Percentiles rank a stretch among this genome's conserved stretches.
phyloP scores from a whole-genome alignment of 2,888 invertebrate species.

The Amblyjoppa proteus region DNA sequence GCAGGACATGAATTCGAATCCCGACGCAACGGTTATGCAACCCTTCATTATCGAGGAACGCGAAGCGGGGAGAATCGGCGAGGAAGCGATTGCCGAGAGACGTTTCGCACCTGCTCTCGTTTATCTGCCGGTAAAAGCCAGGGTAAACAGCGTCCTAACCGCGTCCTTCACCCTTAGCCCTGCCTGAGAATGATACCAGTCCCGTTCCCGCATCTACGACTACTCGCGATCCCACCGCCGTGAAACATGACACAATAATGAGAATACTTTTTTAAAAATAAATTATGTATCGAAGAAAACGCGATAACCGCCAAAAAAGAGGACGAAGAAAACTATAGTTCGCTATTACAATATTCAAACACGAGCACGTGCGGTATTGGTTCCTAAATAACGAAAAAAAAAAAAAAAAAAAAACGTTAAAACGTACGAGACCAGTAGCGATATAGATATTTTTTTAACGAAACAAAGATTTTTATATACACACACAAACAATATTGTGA shows the following conservation, averaged over 20 bases:
- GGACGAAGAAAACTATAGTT: conserved; percentile 9
- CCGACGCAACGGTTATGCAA: conserved; percentile 92
- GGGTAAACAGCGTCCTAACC: conserved; percentile 94
- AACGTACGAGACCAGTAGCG: conserved; percentile 66
- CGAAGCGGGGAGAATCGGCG: conserved; percentile 77
- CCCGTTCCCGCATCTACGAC: conserved; percentile 16
- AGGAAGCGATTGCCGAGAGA: conserved; percentile 78
- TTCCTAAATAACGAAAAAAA: conserved; percentile 76
- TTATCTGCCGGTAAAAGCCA: conserved; percentile 96
- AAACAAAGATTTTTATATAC: conserved; percentile 64
- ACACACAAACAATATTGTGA: conserved; percentile 38
- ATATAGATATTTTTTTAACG: conserved; percentile 70
- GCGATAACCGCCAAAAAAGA: conserved; percentile 37
- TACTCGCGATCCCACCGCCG: conserved; percentile 17
- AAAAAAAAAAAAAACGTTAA: conserved; percentile 28
- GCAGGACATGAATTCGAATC: conserved; percentile 84
- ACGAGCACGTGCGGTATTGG: conserved; percentile 80
- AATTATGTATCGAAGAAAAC: conserved; percentile 5
- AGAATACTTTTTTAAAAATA: background rate
- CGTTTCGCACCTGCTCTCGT: conserved; percentile 96
- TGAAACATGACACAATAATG: conserved; percentile 9
- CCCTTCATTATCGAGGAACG: conserved; percentile 94
- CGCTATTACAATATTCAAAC: conserved; percentile 67
- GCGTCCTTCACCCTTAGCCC: conserved; percentile 97
- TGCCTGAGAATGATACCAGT: conserved; percentile 87